Conservation (phyloP, 2,888 invertebrate genomes). For the Ormyrus labotus region DNA sequence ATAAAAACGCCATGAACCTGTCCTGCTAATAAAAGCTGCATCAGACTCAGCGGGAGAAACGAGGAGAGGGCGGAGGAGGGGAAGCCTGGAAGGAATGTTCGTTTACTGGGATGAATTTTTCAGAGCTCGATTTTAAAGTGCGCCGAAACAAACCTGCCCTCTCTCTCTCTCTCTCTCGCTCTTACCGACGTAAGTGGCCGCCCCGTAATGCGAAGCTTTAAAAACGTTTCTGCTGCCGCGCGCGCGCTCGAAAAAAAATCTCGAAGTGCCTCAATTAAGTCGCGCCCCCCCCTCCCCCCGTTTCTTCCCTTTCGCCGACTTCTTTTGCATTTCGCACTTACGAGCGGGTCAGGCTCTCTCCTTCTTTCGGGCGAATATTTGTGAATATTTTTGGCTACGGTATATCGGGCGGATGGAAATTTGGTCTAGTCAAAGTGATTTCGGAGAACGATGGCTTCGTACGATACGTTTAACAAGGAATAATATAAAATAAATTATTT, state of each 20-base stretch:
- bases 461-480: too few relatives aligned
- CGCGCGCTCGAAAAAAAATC: conserved; percentile 4
- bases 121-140: conserved; percentile 27
- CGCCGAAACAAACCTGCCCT: neutral
- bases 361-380: too few relatives aligned
- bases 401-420: too few relatives aligned
- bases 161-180: neutral
- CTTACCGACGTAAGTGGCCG: conserved; percentile 7
- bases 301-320: neutral
- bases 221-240: conserved; percentile 21
- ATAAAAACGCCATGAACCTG: conserved; percentile 5
- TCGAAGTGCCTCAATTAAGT: conserved; percentile 41
- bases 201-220: neutral
- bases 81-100: neutral
- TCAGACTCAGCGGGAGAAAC: neutral
- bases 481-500: too few relatives aligned
- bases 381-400: too few relatives aligned
- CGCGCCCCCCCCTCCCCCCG: neutral
- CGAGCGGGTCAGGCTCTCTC: too few relatives aligned
- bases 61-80: neutral
- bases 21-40: conserved; percentile 6
- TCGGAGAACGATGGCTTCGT: too few relatives aligned
- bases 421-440: too few relatives aligned
- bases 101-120: conserved; percentile 30
- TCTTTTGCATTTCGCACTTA: neutral